A percentile compares a stretch with the other conserved stretches of the same genome.
Evolutionary conservation across 2,797 vertebrate species (phyloP).

Genomic region (Melanotaenia maccullochi): DNA sequence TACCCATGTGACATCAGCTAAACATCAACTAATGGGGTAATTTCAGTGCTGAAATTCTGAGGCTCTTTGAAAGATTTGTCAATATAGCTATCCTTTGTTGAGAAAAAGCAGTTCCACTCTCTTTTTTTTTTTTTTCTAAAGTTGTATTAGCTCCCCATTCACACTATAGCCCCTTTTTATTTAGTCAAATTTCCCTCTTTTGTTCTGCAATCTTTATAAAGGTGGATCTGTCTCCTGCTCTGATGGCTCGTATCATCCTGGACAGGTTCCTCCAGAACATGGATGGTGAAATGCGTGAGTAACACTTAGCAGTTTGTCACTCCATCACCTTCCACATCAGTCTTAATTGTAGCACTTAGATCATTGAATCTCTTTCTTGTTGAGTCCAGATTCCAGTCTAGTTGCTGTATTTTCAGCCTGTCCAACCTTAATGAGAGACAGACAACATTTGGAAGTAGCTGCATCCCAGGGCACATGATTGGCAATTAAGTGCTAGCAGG

Average conservation of each 20-base stretch:
- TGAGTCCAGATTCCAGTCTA: slow-evolving; percentile 59
- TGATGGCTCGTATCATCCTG: slow-evolving; percentile 94
- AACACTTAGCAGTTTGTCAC: slow-evolving; percentile 67
- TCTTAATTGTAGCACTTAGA: slow-evolving; percentile 74
- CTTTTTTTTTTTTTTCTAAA: slow-evolving; percentile 27
- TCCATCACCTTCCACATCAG: slow-evolving; percentile 55
- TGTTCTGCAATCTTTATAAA: slow-evolving; percentile 65
- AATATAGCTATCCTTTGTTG: too few relatives aligned
- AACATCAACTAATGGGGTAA: slow-evolving; percentile 47
- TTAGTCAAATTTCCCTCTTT: slow-evolving; percentile 40
- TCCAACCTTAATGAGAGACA: slow-evolving; percentile 80
- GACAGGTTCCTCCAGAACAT: slow-evolving; percentile 92
- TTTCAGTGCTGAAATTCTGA: slow-evolving; percentile 48
- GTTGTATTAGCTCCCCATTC: slow-evolving; percentile 21
- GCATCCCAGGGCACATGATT: slow-evolving; percentile 82
- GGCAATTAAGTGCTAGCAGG: slow-evolving; percentile 84
- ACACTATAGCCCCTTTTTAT: slow-evolving; percentile 25
- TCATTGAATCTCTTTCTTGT: slow-evolving; percentile 60
- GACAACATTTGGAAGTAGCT: slow-evolving; percentile 78
- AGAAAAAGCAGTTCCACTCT: not conserved
- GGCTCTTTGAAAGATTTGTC: slow-evolving; percentile 43
- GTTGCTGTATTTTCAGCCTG: slow-evolving; percentile 72
- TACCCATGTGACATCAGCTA: slow-evolving; percentile 63
- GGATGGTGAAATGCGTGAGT: slow-evolving; percentile 88
- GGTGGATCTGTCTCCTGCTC: slow-evolving; percentile 94